Evolutionary conservation across 2,797 vertebrate genomes (phyloP).

Genomic region (Mus minutoides): DNA sequence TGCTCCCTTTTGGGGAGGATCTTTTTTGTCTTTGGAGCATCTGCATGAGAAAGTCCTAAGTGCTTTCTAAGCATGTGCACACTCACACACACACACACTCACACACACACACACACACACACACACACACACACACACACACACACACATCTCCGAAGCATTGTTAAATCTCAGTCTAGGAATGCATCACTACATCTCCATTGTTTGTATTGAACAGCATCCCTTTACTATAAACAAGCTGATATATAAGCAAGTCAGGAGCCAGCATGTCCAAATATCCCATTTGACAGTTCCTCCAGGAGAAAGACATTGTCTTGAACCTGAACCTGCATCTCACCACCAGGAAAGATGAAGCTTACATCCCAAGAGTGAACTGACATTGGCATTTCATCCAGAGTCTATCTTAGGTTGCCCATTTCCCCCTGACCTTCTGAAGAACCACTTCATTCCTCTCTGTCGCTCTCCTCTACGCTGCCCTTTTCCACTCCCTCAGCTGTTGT

Average conservation of each 20-base stretch:
- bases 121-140: background rate
- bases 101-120: too few relatives aligned
- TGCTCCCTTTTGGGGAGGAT: background rate
- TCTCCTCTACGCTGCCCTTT: background rate
- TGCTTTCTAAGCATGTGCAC: background rate
- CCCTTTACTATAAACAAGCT: background rate
- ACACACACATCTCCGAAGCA: background rate
- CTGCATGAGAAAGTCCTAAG: background rate
- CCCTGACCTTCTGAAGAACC: background rate
- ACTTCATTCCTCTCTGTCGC: background rate
- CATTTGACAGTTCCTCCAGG: background rate
- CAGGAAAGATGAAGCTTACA: background rate
- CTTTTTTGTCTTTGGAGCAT: background rate
- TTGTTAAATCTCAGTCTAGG: background rate
- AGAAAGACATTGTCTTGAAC: background rate
- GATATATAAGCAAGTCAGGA: background rate
- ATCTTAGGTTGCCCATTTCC: background rate
- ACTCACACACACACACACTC: too few relatives aligned
- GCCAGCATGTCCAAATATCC: background rate
- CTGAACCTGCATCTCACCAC: background rate
- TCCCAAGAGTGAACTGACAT: background rate
- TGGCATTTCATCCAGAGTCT: too few relatives aligned
- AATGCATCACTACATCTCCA: background rate
- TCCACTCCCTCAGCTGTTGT: background rate
- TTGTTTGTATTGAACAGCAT: background rate